Evolutionary conservation across 2,888 invertebrate species (phyloP), one percentile per base, ranked within the genome.

Genomic region (Dicyrtomina minuta): DNA sequence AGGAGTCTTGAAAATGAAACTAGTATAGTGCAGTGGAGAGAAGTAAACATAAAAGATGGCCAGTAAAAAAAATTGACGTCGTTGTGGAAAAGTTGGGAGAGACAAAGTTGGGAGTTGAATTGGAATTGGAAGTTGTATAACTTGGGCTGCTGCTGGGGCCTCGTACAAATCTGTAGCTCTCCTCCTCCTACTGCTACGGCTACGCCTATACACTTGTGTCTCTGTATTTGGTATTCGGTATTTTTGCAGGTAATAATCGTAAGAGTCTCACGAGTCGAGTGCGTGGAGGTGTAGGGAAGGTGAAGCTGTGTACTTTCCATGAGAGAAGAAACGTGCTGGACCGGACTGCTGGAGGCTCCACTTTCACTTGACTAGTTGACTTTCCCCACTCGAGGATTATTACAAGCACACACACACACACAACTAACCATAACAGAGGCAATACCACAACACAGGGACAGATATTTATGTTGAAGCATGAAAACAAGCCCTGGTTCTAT

Each of bases 351-450:
- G 22, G 26, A 55, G 26, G 26, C n/a, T 55, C 55, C 55, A 55
- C 55, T 55, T 22, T 55, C 55, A 55, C 55, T 55, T 55, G 24
- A 55, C 24, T 55, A 33, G 55, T 26, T 55, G 55, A 55, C 55
- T 55, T 26, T 10, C 55, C 27, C 55, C 55, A 55, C 55, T 55
- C 26, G 55, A 55, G 55, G 55, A 55, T 55, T 26, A 55, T 27
- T 26, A 24, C 55, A 55, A 26, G n/a, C n/a, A n/a, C n/a, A n/a
- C n/a, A n/a, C n/a, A n/a, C n/a, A n/a, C n/a, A n/a, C n/a, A n/a
- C n/a, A n/a, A n/a, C n/a, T n/a, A n/a, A n/a, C n/a, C n/a, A n/a
- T n/a, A n/a, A 55, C 33, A 8, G 33, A 33, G 33, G 33, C n/a
- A n/a, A n/a, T n/a, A n/a, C n/a, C n/a, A n/a, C n/a, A n/a, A n/a